A percentile compares a stretch with the other conserved stretches of the same genome.
Conservation (phyloP, 2,113 vertebrate genomes). For the Notothenia coriiceps region DNA sequence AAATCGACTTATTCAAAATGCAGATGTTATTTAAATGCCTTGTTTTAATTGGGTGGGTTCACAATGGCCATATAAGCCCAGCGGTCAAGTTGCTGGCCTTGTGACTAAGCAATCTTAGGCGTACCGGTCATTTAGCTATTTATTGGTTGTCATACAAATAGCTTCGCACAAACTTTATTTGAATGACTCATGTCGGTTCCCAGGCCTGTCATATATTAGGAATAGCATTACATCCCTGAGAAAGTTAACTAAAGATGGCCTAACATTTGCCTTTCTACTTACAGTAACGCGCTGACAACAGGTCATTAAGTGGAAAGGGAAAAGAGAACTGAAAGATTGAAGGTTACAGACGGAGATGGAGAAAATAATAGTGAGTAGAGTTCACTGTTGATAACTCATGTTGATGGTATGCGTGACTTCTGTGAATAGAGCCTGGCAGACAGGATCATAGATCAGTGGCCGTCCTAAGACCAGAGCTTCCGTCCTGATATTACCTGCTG, state of each 20-base stretch:
- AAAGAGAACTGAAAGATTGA: not conserved
- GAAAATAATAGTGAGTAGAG: not conserved
- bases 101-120: conserved; percentile 47
- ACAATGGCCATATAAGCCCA: conserved; percentile 27
- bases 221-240: conserved; percentile 20
- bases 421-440: conserved; percentile 23
- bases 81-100: conserved; percentile 56
- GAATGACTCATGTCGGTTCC: conserved; percentile 51
- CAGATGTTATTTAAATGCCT: conserved; percentile 35
- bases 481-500: conserved; percentile 35
- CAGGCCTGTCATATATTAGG: conserved; percentile 38
- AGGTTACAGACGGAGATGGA: not conserved
- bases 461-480: conserved; percentile 33
- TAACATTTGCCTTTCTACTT: conserved; percentile 2
- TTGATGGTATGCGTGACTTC: conserved; percentile 42
- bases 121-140: conserved; percentile 57
- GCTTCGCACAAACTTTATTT: conserved; percentile 19
- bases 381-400: conserved; percentile 23
- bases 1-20: conserved; percentile 16
- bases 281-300: not conserved
- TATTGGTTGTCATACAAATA: conserved; percentile 54
- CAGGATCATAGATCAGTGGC: conserved; percentile 32
- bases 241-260: conserved; percentile 14
- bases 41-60: conserved; percentile 31
- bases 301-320: not conserved